These are phyloP conservation scores for Gibbula magus DNA, from an alignment of 2,888 invertebrate genomes.

Conservation along the genomic window DNA sequence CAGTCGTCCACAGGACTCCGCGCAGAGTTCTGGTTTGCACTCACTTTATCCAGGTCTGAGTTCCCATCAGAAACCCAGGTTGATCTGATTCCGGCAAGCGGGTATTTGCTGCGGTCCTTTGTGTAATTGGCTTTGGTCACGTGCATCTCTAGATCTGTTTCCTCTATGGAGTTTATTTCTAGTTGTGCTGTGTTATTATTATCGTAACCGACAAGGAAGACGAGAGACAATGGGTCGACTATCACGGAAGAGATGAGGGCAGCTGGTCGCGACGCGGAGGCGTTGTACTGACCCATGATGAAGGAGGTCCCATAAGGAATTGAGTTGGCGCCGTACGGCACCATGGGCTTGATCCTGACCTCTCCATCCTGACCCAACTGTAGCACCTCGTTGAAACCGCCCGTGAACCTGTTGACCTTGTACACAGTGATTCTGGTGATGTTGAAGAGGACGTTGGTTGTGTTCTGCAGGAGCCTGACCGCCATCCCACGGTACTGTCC, in stretches of 20 bases:
- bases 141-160: slow-evolving; percentile 33
- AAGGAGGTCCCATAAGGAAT: slow-evolving; percentile 55
- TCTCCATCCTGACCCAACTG: slow-evolving; percentile 54
- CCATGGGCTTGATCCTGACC: slow-evolving; percentile 42
- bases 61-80: slow-evolving; percentile 57
- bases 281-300: slow-evolving; percentile 46
- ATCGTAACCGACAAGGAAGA: slow-evolving; percentile 36
- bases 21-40: slow-evolving; percentile 44
- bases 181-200: slow-evolving; percentile 41
- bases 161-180: slow-evolving; percentile 31
- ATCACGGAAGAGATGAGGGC: slow-evolving; percentile 40
- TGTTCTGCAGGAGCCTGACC: slow-evolving; percentile 30
- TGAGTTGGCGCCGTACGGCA: slow-evolving; percentile 50
- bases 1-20: slow-evolving; percentile 23
- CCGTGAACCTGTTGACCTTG: slow-evolving; percentile 46
- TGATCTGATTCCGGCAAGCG: slow-evolving; percentile 50
- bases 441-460: slow-evolving; percentile 36
- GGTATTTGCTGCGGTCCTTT: slow-evolving; percentile 33
- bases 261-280: slow-evolving; percentile 35
- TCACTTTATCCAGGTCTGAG: slow-evolving; percentile 53
- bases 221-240: slow-evolving; percentile 38
- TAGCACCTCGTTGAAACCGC: slow-evolving; percentile 48
- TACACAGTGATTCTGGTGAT: slow-evolving; percentile 38
- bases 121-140: slow-evolving; percentile 39
- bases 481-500: slow-evolving; percentile 41